Evolutionary conservation across 2,888 invertebrate species (phyloP), one percentile per base, ranked within the genome.

Genomic region (Brachyptera putata): DNA sequence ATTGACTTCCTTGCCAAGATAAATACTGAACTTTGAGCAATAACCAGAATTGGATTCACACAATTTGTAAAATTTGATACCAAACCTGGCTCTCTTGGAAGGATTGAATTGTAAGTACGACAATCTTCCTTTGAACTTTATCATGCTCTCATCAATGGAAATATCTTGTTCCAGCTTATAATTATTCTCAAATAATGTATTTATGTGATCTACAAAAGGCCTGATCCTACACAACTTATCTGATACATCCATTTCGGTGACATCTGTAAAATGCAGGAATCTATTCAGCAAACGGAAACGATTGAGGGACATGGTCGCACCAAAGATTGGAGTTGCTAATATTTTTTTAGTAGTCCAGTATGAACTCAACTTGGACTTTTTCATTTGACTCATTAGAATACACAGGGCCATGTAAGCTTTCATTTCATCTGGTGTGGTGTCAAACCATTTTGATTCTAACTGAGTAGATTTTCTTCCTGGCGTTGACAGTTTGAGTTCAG

Each of bases 331-430:
- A 37, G 62, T 62, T 53, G 58, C 49, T 57, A 59, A 21, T 58
- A 63, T 43, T 56, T 37, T 41, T 46, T 46, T 43, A 53, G 58
- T 61, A 18, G 48, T 56, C 63, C 56, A 63, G 58, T 61, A 58
- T 56, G 61, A 14, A 26, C 55, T 39, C 58, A 63, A 58, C 49
- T 61, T 63, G 24, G 61, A 61, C 41, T 63, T 63, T 63, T 58
- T 58, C 41, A 63, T 25, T 13, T 61, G 61, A 3, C 56, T 57
- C 63, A 61, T 58, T 55, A 63, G 53, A 63, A 63, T 57, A 49
- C 56, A 63, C 50, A 63, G 50, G 26, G 56, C 11, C 57, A 61
- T 56, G 56, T 63, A 63, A 46, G 58, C 61, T 18, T 16, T 61
- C 13, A 63, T 49, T 61, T 63, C 58, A 49, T 61, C 58, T 48